Conservation (phyloP, 2,888 invertebrate species). For the Tuta absoluta region DNA sequence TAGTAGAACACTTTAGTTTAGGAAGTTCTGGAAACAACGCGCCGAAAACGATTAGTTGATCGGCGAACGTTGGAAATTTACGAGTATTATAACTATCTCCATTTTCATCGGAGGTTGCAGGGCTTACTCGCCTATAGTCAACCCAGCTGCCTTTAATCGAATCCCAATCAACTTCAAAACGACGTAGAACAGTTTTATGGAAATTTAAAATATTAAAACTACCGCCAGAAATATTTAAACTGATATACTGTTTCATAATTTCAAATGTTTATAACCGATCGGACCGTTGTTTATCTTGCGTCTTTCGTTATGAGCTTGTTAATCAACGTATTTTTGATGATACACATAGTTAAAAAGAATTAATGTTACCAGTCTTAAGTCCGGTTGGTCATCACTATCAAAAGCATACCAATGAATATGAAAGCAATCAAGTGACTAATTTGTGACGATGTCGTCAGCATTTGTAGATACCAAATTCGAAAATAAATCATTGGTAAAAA, state of each 20-base stretch:
- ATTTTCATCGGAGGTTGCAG: slow-evolving; percentile 66
- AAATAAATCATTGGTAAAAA: slow-evolving; percentile 9
- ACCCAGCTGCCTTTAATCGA: slow-evolving; percentile 74
- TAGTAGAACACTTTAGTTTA: slow-evolving; percentile 51
- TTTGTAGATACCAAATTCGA: slow-evolving; percentile 10
- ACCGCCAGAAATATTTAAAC: slow-evolving; percentile 60
- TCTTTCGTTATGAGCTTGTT: slow-evolving; percentile 47
- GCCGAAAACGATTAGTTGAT: slow-evolving; percentile 70
- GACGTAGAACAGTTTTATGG: slow-evolving; percentile 69
- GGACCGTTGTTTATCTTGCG: slow-evolving; percentile 46
- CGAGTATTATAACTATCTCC: slow-evolving; percentile 78
- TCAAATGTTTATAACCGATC: slow-evolving; percentile 49
- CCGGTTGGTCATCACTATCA: slow-evolving; percentile 26
- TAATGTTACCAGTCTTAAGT: slow-evolving; percentile 26
- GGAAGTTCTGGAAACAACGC: slow-evolving; percentile 61
- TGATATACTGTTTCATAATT: slow-evolving; percentile 63
- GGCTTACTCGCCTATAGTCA: slow-evolving; percentile 57
- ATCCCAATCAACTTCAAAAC: slow-evolving; percentile 72
- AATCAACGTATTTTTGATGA: slow-evolving; percentile 34
- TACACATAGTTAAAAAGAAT: slow-evolving; percentile 31
- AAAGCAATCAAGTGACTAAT: slow-evolving; percentile 18
- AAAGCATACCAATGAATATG: slow-evolving; percentile 22
- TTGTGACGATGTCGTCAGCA: slow-evolving; percentile 16
- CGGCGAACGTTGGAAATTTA: slow-evolving; percentile 71
- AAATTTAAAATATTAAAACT: slow-evolving; percentile 53